Evolutionary conservation across 1,140 invertebrate species (phyloP), one percentile per base, ranked within the genome.

Genomic region (Diachasmimorpha longicaudata): DNA sequence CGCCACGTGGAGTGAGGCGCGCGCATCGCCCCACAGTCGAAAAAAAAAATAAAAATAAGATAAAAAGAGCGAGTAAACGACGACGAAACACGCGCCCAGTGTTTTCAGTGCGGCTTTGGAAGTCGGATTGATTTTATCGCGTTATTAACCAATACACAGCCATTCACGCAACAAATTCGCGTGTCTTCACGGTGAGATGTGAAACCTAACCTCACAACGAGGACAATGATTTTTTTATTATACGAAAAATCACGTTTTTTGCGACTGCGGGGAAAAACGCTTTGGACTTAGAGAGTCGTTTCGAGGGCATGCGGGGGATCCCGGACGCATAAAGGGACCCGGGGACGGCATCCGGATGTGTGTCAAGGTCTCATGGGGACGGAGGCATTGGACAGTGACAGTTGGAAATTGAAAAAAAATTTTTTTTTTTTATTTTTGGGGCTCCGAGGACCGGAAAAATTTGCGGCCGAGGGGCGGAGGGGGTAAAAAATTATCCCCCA

Each of bases 1-100:
- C 70, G 70, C 52, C 70, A 72, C 48, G 70, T 72, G 70, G 44
- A 52, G 19, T 21, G 36, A 8, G 46, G 70, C 70, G 70, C 48
- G 70, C 44, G 46, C 70, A 72, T 72, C 70, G 70, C 31, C 21
- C n/a, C n/a, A n/a, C n/a, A 23, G 11, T 4, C 6, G 31, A 31
- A 31, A 23, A 23, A 63, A 23, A 63, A 25, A 63, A 5, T 5
- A 58, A 58, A 23, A 58, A 21, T 21, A 25, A 25, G 14, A 25
- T 63, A 63, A 63, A 25, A 63, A 63, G 9, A 9, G 58, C 19
- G 4, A 63, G 14, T 36, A 31, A 67, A 63, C 55, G 55, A 63
- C 55, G 19, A 10, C 4, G 44, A 2, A 58, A 63, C 58, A 63
- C 58, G 58, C 58, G 58, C 21, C 48, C 58, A 63, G 58, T 63